A percentile compares a stretch with the other conserved stretches of the same genome.
phyloP scores from a whole-genome alignment of 2,888 invertebrate species.

The Dascillus cervinus region DNA sequence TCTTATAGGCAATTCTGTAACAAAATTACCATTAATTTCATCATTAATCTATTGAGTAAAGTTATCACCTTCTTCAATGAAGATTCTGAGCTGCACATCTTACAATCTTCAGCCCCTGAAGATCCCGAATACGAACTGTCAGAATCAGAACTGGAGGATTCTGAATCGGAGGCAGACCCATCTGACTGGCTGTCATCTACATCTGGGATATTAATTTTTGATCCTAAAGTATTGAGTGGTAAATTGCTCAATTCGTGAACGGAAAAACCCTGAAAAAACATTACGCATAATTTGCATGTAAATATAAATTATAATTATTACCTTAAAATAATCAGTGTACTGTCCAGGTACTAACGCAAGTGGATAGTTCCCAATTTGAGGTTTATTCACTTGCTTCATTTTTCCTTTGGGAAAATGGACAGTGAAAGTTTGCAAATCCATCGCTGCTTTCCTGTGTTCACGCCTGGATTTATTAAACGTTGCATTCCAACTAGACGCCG shows the following conservation, averaged over 20 bases:
- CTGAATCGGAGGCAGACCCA: conserved; percentile 44
- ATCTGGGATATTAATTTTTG: conserved; percentile 49
- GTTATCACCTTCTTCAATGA: background rate
- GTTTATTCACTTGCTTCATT: conserved; percentile 40
- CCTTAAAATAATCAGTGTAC: conserved; percentile 78
- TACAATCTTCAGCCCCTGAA: conserved; percentile 19
- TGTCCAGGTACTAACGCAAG: conserved; percentile 95
- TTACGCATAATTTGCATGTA: too few relatives aligned
- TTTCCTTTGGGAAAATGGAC: conserved; percentile 66
- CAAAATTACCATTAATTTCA: too few relatives aligned
- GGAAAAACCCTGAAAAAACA: conserved; percentile 50
- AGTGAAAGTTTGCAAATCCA: conserved; percentile 87
- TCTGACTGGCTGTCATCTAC: conserved; percentile 47
- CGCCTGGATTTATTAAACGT: conserved; percentile 69
- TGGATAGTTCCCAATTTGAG: conserved; percentile 69
- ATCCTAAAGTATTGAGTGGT: conserved; percentile 85
- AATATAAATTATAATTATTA: too few relatives aligned
- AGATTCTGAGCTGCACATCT: conserved; percentile 8
- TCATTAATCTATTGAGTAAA: conserved; percentile 2
- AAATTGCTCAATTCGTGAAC: conserved; percentile 86
- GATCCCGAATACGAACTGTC: conserved; percentile 31
- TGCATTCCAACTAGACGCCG: conserved; percentile 83
- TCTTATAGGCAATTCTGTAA: too few relatives aligned
- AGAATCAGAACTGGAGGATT: conserved; percentile 44
- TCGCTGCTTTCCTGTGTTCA: conserved; percentile 72